Percentiles rank a stretch among this genome's conserved stretches.
Evolutionary conservation across 1,140 invertebrate genomes (phyloP).

Genomic region (Ephestia elutella): DNA sequence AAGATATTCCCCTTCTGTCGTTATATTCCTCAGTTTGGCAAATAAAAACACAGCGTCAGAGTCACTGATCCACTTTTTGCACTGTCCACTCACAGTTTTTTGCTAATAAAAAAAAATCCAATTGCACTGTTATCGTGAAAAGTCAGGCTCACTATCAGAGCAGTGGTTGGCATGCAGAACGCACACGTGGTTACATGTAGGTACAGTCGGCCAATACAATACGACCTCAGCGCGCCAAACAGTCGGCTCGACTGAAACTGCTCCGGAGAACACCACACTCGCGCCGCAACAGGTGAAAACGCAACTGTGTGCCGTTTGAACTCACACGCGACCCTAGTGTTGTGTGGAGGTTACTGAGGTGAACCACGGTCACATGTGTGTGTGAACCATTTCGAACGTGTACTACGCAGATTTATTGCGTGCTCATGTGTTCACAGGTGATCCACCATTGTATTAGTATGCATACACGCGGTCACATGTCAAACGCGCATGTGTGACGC

Average conservation of each 20-base stretch:
- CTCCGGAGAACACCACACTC: slow-evolving; percentile 52
- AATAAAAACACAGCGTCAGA: slow-evolving; percentile 43
- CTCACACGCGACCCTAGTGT: slow-evolving; percentile 52
- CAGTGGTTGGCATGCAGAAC: slow-evolving; percentile 36
- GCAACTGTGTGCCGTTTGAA: slow-evolving; percentile 58
- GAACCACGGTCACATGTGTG: slow-evolving; percentile 42
- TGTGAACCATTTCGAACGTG: slow-evolving; percentile 65
- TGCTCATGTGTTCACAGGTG: slow-evolving; percentile 49
- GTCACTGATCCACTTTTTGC: slow-evolving; percentile 50
- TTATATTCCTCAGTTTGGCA: slow-evolving; percentile 63
- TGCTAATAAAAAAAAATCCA: slow-evolving; percentile 4
- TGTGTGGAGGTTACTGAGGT: slow-evolving; percentile 59
- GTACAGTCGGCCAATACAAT: slow-evolving; percentile 9
- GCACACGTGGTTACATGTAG: slow-evolving; percentile 16
- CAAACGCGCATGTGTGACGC: slow-evolving; percentile 46
- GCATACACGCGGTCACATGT: slow-evolving; percentile 57
- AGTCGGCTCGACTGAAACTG: slow-evolving; percentile 50
- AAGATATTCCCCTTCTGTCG: slow-evolving; percentile 49
- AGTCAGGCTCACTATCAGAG: slow-evolving; percentile 51
- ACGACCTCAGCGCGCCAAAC: slow-evolving; percentile 58
- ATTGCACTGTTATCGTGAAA: slow-evolving; percentile 42
- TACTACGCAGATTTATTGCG: slow-evolving; percentile 58
- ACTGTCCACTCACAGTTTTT: slow-evolving; percentile 44
- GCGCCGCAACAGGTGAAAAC: slow-evolving; percentile 66
- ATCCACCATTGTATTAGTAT: slow-evolving; percentile 49